A percentile compares a stretch with the other conserved stretches of the same genome.
phyloP scores from a whole-genome alignment of 1,140 invertebrate species.

The Pseudachorutes palmiensis region DNA sequence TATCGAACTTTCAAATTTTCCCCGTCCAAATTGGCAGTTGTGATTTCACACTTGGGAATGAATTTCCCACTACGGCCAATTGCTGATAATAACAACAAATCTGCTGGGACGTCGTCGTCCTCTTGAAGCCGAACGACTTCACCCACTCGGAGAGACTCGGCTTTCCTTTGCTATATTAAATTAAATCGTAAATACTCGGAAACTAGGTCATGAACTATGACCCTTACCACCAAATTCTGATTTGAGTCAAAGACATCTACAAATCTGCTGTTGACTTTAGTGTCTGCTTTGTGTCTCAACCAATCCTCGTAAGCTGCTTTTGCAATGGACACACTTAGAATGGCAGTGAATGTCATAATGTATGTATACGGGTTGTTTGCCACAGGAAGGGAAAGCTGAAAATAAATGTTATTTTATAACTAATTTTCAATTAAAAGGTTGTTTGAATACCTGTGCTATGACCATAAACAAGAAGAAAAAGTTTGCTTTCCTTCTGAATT shows the following conservation, averaged over 20 bases:
- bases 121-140: slow-evolving; percentile 55
- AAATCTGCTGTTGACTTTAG: slow-evolving; percentile 59
- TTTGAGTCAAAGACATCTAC: slow-evolving; percentile 50
- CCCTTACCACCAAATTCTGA: neutral
- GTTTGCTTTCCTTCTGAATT: slow-evolving; percentile 73
- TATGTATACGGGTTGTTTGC: slow-evolving; percentile 68
- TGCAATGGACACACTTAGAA: slow-evolving; percentile 64
- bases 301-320: slow-evolving; percentile 81
- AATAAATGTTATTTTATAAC: slow-evolving; percentile 28
- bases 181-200: neutral
- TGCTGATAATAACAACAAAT: slow-evolving; percentile 58
- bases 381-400: slow-evolving; percentile 49
- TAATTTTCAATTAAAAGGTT: neutral
- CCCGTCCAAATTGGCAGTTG: slow-evolving; percentile 61
- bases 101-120: slow-evolving; percentile 70
- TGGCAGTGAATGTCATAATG: slow-evolving; percentile 63
- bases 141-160: neutral
- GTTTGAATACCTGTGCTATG: slow-evolving; percentile 56
- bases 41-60: slow-evolving; percentile 51
- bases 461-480: slow-evolving; percentile 72
- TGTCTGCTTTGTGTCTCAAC: slow-evolving; percentile 62
- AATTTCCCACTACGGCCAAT: slow-evolving; percentile 44
- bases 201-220: neutral
- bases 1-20: slow-evolving; percentile 58
- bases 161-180: neutral